These are phyloP conservation scores for Arremon aurantiirostris DNA, from an alignment of 2,797 vertebrate species.

Conservation along the genomic window DNA sequence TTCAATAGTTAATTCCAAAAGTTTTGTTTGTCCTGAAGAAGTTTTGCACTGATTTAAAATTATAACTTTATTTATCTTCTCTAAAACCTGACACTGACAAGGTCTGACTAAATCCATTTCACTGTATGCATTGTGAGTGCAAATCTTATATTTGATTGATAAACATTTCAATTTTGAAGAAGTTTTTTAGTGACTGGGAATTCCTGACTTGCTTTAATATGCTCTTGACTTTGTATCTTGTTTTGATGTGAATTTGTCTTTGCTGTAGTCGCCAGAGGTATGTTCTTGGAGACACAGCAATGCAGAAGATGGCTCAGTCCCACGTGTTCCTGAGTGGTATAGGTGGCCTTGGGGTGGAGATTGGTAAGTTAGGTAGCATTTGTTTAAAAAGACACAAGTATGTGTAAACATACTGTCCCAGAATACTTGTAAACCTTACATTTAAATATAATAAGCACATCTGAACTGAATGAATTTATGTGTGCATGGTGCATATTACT, in stretches of 20 bases:
- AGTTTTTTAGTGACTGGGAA: not conserved
- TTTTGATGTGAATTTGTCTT: not conserved
- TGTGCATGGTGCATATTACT: rapidly evolving
- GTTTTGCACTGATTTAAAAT: not conserved
- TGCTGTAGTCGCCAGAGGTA: constrained; percentile 91
- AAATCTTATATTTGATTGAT: not conserved
- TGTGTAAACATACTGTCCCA: not conserved
- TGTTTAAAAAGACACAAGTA: not conserved
- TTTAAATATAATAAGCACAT: not conserved
- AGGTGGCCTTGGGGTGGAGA: constrained; percentile 93
- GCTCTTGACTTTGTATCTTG: not conserved
- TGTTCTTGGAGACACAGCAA: constrained; percentile 95
- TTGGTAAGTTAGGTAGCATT: constrained; percentile 79
- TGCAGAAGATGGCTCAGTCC: constrained; percentile 98
- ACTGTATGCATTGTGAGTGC: not conserved
- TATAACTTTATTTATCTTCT: not conserved
- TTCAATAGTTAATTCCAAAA: not conserved
- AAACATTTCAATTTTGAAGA: not conserved
- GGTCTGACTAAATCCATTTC: not conserved
- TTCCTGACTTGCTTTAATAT: not conserved
- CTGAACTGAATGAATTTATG: not conserved
- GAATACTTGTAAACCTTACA: not conserved
- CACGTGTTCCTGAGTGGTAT: constrained; percentile 94
- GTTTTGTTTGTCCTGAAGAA: not conserved
- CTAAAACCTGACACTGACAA: not conserved